Evolutionary conservation across 1,140 invertebrate genomes (phyloP), one percentile per base, ranked within the genome.

Genomic region (Aphaenogaster ashmeadi): DNA sequence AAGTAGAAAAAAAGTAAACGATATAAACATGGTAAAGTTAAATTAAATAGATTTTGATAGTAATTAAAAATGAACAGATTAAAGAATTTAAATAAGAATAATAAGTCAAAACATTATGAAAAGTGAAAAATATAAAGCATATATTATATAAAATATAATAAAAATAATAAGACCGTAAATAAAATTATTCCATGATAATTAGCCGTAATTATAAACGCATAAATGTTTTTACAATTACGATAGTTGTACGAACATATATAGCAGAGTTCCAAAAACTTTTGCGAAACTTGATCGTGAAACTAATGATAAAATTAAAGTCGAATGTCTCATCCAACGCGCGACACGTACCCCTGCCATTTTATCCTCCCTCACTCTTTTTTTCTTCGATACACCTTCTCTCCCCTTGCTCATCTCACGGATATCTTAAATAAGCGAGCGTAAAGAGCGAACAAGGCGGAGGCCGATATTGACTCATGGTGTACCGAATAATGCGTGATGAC

Each of bases 401-500:
- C 7, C 13, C 27, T 27, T 21, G 27, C 13, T 67, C 38, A 2
- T 54, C 47, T 56, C 21, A 69, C 13, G 33, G 60, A 54, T 80
- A 80, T 81, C 64, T 81, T 8, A 41, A 81, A 47, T 64, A 44
- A 54, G 33, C n/a, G 18, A 80, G 60, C 44, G n/a, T 66, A 36
- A 80, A 67, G 54, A 80, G n/a, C 47, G 78, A 81, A 54, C 33
- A 52, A 52, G 33, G 18, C 44, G 60, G 77, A 80, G 33, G 44
- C 15, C 47, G 78, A 81, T 81, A 71, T 81, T 81, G 79, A 81
- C 64, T 81, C 79, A 81, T 81, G 64, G 79, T 44, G 79, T 71
- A 81, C 66, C 79, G 79, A 81, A 71, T 81, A 81, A 81, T 56
- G 79, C 79, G 64, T 71, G 79, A 81, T 81, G 79, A 81, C 66